Evolutionary conservation across 2,113 vertebrate species (phyloP).

Genomic region (Sander lucioperca): DNA sequence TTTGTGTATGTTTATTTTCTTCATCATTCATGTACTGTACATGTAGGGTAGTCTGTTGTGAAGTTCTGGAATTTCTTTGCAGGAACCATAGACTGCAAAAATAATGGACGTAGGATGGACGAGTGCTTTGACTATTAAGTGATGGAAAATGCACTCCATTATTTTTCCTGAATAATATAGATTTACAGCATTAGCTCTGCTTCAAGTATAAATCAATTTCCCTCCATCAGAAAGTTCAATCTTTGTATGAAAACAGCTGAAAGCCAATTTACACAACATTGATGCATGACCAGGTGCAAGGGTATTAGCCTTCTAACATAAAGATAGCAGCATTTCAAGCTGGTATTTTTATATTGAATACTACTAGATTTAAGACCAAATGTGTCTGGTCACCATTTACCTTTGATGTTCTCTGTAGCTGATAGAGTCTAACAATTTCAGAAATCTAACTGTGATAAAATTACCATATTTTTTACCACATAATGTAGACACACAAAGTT

Average conservation of each 20-base stretch:
- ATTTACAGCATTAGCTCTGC: constrained; percentile 16
- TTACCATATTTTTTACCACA: neutral
- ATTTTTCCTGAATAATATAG: constrained; percentile 10
- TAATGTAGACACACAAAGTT: neutral
- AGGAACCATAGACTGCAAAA: no score
- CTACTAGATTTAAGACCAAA: neutral
- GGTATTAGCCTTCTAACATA: neutral
- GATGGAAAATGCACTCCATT: neutral
- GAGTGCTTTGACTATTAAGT: neutral
- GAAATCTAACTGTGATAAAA: neutral
- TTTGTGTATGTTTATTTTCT: no score
- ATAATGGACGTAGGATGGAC: neutral
- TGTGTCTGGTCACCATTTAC: neutral
- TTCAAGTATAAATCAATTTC: constrained; percentile 14
- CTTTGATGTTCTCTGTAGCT: neutral
- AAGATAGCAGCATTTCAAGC: neutral
- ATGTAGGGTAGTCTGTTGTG: no score
- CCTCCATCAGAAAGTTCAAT: constrained; percentile 2
- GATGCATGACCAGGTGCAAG: neutral
- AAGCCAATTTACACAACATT: neutral
- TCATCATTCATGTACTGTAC: no score
- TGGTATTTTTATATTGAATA: neutral
- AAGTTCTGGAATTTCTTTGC: no score
- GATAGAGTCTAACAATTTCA: neutral
- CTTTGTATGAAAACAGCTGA: constrained; percentile 7